A percentile compares a stretch with the other conserved stretches of the same genome.
phyloP scores from a whole-genome alignment of 1,140 invertebrate species.

The Drosophila paulistorum region DNA sequence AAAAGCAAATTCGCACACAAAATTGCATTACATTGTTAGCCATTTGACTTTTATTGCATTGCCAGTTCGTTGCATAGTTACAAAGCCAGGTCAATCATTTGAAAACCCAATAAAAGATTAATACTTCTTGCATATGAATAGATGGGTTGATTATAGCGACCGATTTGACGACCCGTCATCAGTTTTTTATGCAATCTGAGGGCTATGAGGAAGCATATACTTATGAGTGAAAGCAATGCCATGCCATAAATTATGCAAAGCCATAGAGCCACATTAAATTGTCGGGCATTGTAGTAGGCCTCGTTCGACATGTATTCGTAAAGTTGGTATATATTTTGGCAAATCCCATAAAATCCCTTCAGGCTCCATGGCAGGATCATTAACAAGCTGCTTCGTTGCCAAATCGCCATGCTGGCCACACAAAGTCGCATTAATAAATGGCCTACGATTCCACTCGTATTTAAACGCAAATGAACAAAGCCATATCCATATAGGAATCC shows the following conservation, averaged over 20 bases:
- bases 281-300: too few species aligned
- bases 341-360: slow-evolving; percentile 6
- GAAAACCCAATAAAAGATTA: slow-evolving; percentile 30
- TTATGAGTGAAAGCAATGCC: slow-evolving; percentile 3
- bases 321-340: background rate
- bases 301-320: background rate
- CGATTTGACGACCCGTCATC: background rate
- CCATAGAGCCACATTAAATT: background rate
- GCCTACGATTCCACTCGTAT: background rate
- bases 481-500: slow-evolving; percentile 56
- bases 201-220: background rate
- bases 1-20: background rate
- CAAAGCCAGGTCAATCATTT: slow-evolving; percentile 14
- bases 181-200: background rate
- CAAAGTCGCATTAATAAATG: slow-evolving; percentile 30
- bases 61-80: background rate
- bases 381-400: slow-evolving; percentile 23
- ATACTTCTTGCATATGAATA: slow-evolving; percentile 24
- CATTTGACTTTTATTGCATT: background rate
- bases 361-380: slow-evolving; percentile 60
- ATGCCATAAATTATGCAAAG: background rate
- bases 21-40: background rate
- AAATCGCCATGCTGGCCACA: slow-evolving; percentile 23
- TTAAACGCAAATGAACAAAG: slow-evolving; percentile 20
- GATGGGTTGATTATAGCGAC: background rate